Evolutionary conservation across 2,113 vertebrate genomes (phyloP), one percentile per base, ranked within the genome.

Genomic region (Paramormyrops kingsleyae): DNA sequence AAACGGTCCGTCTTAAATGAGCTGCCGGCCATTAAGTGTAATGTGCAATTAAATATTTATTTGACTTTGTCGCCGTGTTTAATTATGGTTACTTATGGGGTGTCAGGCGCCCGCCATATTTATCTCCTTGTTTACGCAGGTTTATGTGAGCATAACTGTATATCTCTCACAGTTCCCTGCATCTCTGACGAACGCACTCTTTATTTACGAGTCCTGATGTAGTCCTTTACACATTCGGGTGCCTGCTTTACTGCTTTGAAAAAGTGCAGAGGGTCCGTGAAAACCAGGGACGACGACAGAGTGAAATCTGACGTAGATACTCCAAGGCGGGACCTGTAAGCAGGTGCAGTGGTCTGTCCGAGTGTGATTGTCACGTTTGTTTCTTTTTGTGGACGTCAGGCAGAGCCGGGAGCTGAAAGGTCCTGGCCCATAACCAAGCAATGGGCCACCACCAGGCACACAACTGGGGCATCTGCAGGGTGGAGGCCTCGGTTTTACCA

Each of bases 21-120:
- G 83, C 56, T 66, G 84, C 59, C 47, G 70, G 59, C 84, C 84
- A 90, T 90, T 90, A 90, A 74, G 89, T 87, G 59, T 90, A 90
- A 90, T 90, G 66, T 80, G 89, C 89, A 77, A 77, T 90, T 90
- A 90, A 90, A 90, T 90, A 90, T 90, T 87, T 87, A 90, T 42
- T 44, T 77, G 89, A 62, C 13, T 70, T 87, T 56, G 39, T 62
- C 35, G 66, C 44, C 62, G 19, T 77, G 50, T 90, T 90, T 62
- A 90, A 90, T 90, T 90, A 70, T 21, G 50, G 62, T 77, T 80
- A 87, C 85, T 52, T 90, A 74, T 90, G 77, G 13, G 12, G 89
- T 74, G 59, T 87, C 62, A 50, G 77, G 24, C 21, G 50, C 27
- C 46, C 21, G 46, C 17, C 47, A 44, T 53, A 47, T 27, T 74